Evolutionary conservation across 2,888 invertebrate genomes (phyloP).

Genomic region (Smittia sp.): DNA sequence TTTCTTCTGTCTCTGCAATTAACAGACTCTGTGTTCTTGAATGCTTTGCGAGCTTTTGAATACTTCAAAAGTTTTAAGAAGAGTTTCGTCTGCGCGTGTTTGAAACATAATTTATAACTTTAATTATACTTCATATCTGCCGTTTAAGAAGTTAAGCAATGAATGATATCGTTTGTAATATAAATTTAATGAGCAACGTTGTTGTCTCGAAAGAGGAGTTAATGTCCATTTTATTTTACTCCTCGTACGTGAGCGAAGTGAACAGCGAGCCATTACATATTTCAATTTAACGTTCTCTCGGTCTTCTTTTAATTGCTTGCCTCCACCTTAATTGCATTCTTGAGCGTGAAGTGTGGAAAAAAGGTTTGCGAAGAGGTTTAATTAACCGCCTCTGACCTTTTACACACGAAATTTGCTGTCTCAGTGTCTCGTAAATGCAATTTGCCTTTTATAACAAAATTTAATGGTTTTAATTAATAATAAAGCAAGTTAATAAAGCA

Average conservation of each 20-base stretch:
- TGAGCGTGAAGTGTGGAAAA: neutral
- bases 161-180: neutral
- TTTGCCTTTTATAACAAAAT: too few relatives aligned
- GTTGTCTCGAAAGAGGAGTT: neutral
- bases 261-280: conserved; percentile 30
- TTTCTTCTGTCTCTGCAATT: too few relatives aligned
- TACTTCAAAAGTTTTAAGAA: too few relatives aligned
- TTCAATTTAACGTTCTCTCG: conserved; percentile 17
- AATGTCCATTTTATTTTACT: conserved; percentile 26
- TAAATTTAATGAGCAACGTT: conserved; percentile 25
- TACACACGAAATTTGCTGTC: too few relatives aligned
- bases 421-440: too few relatives aligned
- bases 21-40: too few relatives aligned
- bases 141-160: neutral
- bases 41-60: too few relatives aligned
- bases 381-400: neutral
- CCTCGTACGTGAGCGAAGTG: conserved; percentile 24
- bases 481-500: too few relatives aligned
- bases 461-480: too few relatives aligned
- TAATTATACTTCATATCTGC: conserved; percentile 30
- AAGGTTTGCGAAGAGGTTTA: neutral
- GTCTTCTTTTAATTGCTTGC: conserved; percentile 28
- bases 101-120: conserved; percentile 7
- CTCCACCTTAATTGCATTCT: neutral
- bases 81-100: neutral